Conservation (phyloP, 92 coral and sea anemone genomes). For the Zoanthus sansibaricus region DNA sequence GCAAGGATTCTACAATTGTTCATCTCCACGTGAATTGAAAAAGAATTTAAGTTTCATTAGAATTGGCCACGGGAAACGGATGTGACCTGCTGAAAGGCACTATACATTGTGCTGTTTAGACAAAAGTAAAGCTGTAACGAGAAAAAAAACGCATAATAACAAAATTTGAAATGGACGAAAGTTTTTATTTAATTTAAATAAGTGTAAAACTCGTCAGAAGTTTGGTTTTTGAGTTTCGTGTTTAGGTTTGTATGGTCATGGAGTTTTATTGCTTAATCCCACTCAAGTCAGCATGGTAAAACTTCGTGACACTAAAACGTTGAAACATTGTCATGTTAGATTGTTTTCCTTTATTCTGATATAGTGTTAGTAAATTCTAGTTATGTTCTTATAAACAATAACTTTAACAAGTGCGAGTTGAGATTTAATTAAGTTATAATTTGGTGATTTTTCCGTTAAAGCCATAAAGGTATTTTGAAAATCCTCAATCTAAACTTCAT, state of each 20-base stretch:
- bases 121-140: background rate
- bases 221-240: slow-evolving; percentile 7
- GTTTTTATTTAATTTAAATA: background rate
- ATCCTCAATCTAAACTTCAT: background rate
- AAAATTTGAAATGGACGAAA: slow-evolving; percentile 1
- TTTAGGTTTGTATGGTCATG: background rate
- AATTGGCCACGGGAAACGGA: slow-evolving; percentile 84
- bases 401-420: slow-evolving; percentile 1
- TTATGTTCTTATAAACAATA: slow-evolving; percentile 31
- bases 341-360: slow-evolving; percentile 18
- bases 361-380: background rate
- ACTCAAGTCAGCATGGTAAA: slow-evolving; percentile 11
- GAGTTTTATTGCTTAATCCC: slow-evolving; percentile 8
- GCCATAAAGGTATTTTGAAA: background rate
- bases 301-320: slow-evolving; percentile 16
- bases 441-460: background rate
- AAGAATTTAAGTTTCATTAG: slow-evolving; percentile 50
- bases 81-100: slow-evolving; percentile 75
- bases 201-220: background rate
- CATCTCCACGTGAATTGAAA: slow-evolving; percentile 46
- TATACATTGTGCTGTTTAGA: slow-evolving; percentile 15
- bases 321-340: background rate
- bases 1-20: slow-evolving; percentile 33
- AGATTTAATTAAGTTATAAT: background rate
- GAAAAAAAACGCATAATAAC: slow-evolving; percentile 11